These are phyloP conservation scores for Aphidoletes aphidimyza DNA, from an alignment of 2,888 invertebrate genomes.

Conservation along the genomic window DNA sequence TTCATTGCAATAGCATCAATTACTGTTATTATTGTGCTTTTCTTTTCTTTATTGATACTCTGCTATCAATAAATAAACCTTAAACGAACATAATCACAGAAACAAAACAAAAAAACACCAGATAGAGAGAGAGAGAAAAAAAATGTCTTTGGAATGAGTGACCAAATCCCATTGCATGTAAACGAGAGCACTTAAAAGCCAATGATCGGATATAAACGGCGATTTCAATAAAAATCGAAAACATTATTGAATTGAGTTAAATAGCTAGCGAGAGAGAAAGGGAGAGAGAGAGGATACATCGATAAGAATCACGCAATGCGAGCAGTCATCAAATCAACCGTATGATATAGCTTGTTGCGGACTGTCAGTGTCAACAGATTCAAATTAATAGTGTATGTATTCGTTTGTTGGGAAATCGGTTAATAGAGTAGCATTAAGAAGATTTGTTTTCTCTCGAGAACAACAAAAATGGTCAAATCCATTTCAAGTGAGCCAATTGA, in stretches of 20 bases:
- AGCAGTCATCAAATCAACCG: not conserved
- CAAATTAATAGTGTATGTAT: slow-evolving; percentile 28
- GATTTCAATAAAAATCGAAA: not conserved
- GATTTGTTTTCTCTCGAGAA: too few relatives aligned
- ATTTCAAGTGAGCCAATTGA: slow-evolving; percentile 18
- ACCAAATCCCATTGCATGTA: slow-evolving; percentile 27
- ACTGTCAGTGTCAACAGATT: not conserved
- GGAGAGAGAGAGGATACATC: not conserved
- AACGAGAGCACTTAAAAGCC: slow-evolving; percentile 2
- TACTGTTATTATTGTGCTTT: slow-evolving; percentile 7
- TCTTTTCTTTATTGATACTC: not conserved
- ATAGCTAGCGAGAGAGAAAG: not conserved
- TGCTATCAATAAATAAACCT: slow-evolving; percentile 31
- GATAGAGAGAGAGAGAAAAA: not conserved
- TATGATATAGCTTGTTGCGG: not conserved
- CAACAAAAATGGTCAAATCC: not conserved
- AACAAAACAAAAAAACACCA: slow-evolving; percentile 10
- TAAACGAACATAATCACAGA: slow-evolving; percentile 12
- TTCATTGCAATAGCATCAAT: not conserved
- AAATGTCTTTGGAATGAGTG: not conserved
- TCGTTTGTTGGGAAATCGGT: too few relatives aligned
- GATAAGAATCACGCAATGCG: slow-evolving; percentile 16
- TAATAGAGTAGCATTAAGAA: not conserved
- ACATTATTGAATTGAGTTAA: not conserved
- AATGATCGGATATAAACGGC: not conserved